Percentiles rank a stretch among this genome's conserved stretches.
These are phyloP conservation scores for Reinhardtius hippoglossoides DNA, from an alignment of 2,113 vertebrate genomes.

Conservation along the genomic window DNA sequence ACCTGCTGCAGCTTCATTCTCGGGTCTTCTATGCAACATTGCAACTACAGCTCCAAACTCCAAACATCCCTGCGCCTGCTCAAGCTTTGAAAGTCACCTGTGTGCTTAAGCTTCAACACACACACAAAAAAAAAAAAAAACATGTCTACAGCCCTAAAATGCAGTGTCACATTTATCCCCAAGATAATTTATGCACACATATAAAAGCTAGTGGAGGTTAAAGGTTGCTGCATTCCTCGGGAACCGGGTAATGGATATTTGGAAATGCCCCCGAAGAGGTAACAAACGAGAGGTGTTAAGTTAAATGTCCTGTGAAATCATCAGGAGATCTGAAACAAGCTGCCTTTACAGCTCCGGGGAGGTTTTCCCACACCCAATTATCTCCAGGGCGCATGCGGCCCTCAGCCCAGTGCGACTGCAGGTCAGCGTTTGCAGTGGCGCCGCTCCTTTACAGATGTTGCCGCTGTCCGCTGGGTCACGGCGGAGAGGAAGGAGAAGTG, in stretches of 20 bases:
- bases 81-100: slow-evolving; percentile 49
- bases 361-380: slow-evolving; percentile 70
- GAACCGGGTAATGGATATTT: slow-evolving; percentile 82
- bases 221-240: slow-evolving; percentile 73
- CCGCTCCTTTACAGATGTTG: slow-evolving; percentile 70
- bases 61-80: not conserved
- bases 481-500: slow-evolving; percentile 32
- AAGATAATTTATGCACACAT: slow-evolving; percentile 77
- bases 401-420: slow-evolving; percentile 53
- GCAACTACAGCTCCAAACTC: slow-evolving; percentile 31
- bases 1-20: slow-evolving; percentile 52
- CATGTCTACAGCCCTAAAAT: slow-evolving; percentile 61
- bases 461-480: slow-evolving; percentile 37
- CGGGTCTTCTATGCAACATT: slow-evolving; percentile 46
- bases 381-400: slow-evolving; percentile 50
- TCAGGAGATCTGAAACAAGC: slow-evolving; percentile 79
- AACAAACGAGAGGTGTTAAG: slow-evolving; percentile 85
- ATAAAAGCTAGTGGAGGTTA: slow-evolving; percentile 81
- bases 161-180: slow-evolving; percentile 67
- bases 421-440: slow-evolving; percentile 41
- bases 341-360: slow-evolving; percentile 73
- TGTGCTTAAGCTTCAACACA: slow-evolving; percentile 33
- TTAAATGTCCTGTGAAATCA: slow-evolving; percentile 87
- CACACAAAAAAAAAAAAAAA: slow-evolving; percentile 45
- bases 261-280: slow-evolving; percentile 78